Evolutionary conservation across 37 sponge, comb jelly and placozoan genomes (phyloP), one percentile per base, ranked within the genome.

Genomic region (Axinella damicornis): DNA sequence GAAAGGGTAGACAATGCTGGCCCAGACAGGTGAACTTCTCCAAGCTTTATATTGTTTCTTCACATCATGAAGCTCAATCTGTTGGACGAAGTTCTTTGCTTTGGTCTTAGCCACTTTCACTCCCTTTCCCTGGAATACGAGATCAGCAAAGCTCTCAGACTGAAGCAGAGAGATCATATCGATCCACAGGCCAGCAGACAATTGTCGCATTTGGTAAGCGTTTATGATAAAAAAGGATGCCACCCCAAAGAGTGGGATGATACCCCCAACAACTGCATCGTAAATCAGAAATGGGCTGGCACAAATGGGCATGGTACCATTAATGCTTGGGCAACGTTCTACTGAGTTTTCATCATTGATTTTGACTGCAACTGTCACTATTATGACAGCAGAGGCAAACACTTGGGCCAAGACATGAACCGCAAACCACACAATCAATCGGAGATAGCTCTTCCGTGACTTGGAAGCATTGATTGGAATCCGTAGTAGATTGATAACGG

Each of bases 131-230:
- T 30, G 27, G 53, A 86, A 77, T 21, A 86, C 78, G 11, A 70
- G 2, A 14, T 53, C 57, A 9, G 86, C 71, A 77, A 86, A 77
- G 53, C 59, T 66, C 38, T 77, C 70, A 0, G 55, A 53, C 72
- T 86, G 78, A 19, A 86, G 79, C 34, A 86, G 21, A 19, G 71
- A 55, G 21, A 86, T 31, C 78, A 86, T 86, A 35, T 86, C 63
- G 9, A 86, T 54, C 60, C 58, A 86, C 1, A 86, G 5, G 2
- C 61, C 77, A 36, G 70, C 46, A 2, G 86, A 67, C 30, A 86
- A 34, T 30, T 76, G 37, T 32, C 52, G 59, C 17, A 86, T 53
- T 18, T 69, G 12, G 35, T 69, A 86, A 70, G 65, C 65, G 57
- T 86, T 86, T 56, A 78, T 70, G 16, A 77, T 38, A 68, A 86